Percentiles rank a stretch among this genome's conserved stretches.
phyloP scores from a whole-genome alignment of 2,113 vertebrate species.

The Mugil cephalus region DNA sequence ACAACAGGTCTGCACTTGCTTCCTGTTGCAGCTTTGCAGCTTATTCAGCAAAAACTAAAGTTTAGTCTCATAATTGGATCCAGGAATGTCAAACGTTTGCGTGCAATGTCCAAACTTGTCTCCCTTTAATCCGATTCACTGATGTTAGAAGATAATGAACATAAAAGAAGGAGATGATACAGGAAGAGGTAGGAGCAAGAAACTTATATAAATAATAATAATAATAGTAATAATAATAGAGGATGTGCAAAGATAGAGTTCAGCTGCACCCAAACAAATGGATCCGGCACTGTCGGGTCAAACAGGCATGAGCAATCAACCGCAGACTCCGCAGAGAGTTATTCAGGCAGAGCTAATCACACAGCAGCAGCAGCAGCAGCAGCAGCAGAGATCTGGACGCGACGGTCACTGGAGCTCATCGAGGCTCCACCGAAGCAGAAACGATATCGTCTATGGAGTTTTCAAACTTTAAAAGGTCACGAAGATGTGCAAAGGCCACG shows the following conservation, averaged over 20 bases:
- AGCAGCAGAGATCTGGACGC: background rate
- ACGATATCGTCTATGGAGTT: background rate
- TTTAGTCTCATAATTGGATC: background rate
- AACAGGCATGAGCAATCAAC: slow-evolving; percentile 16
- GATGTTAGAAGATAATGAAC: background rate
- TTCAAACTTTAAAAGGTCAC: background rate
- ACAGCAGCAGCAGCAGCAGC: background rate
- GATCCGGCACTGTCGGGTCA: slow-evolving; percentile 41
- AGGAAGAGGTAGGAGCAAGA: too few species aligned
- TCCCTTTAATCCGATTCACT: background rate
- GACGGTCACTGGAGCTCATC: slow-evolving; percentile 12
- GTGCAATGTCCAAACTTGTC: background rate
- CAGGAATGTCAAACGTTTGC: background rate
- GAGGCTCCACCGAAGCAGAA: background rate
- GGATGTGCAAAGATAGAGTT: background rate
- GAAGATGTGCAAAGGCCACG: background rate
- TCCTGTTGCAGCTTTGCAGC: background rate
- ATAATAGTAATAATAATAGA: too few species aligned
- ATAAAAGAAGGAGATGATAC: too few species aligned
- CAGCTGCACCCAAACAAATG: slow-evolving; percentile 7
- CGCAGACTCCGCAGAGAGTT: slow-evolving; percentile 12
- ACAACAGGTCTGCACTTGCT: background rate
- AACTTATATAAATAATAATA: too few species aligned
- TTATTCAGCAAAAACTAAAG: slow-evolving; percentile 39
- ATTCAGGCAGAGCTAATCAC: slow-evolving; percentile 27